Percentiles rank a stretch among this genome's conserved stretches.
Evolutionary conservation across 2,113 vertebrate genomes (phyloP).

Genomic region (Oncorhynchus clarkii): DNA sequence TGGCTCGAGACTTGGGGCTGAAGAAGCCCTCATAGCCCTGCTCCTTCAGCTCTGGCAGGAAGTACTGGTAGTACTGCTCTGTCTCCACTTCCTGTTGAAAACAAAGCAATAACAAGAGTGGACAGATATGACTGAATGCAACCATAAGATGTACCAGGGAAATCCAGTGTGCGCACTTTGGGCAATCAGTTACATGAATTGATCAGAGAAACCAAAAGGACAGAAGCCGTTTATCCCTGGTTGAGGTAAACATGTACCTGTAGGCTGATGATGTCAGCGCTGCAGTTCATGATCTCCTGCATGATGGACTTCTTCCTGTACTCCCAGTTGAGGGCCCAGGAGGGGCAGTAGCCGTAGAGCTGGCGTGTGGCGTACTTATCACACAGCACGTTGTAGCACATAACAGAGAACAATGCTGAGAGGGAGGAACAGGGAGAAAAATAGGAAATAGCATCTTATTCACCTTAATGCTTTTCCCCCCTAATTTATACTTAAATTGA

Average conservation of each 20-base stretch:
- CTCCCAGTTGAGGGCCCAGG: conserved; percentile 97
- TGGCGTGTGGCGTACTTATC: conserved; percentile 97
- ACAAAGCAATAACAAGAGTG: neutral
- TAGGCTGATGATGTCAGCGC: conserved; percentile 94
- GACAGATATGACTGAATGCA: neutral
- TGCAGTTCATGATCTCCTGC: conserved; percentile 94
- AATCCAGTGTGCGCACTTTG: neutral
- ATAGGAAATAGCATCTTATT: neutral
- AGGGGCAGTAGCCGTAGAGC: conserved; percentile 96
- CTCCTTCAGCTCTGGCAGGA: conserved; percentile 93
- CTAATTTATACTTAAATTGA: too few species aligned
- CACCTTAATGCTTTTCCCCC: neutral
- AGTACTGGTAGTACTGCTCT: conserved; percentile 95
- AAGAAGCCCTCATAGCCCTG: conserved; percentile 97
- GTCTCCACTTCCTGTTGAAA: conserved; percentile 91
- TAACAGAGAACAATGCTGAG: conserved; percentile 94
- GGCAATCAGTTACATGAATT: neutral
- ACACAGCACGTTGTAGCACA: conserved; percentile 99
- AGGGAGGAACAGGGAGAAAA: neutral
- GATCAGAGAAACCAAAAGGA: neutral
- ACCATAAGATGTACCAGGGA: neutral
- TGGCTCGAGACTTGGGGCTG: conserved; percentile 96
- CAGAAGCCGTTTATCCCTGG: neutral
- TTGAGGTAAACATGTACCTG: conserved; percentile 76
- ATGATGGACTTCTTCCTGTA: conserved; percentile 99